Evolutionary conservation across 2,113 vertebrate species (phyloP).

Genomic region (Coregonus clupeaformis): DNA sequence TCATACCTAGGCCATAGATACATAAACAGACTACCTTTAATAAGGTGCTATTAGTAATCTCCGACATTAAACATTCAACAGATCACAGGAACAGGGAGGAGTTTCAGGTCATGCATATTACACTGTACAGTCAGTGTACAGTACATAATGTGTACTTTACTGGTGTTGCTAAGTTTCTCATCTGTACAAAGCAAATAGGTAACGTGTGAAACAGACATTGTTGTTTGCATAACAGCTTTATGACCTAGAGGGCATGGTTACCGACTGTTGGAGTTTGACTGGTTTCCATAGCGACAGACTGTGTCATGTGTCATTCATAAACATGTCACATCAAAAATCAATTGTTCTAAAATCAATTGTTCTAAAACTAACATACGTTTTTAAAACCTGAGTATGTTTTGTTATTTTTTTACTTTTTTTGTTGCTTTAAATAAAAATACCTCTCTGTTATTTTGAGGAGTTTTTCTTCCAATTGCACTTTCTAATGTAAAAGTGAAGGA

Average conservation of each 20-base stretch:
- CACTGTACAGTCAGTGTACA: background rate
- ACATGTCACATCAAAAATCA: background rate
- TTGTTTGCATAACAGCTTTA: background rate
- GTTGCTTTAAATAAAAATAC: background rate
- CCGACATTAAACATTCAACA: background rate
- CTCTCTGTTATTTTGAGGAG: background rate
- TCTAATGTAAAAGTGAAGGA: background rate
- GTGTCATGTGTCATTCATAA: background rate
- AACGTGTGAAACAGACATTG: background rate
- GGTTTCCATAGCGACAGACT: background rate
- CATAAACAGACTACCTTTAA: background rate
- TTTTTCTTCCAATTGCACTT: background rate
- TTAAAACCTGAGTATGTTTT: background rate
- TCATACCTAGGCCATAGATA: background rate
- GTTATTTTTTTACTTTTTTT: background rate
- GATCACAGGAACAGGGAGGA: background rate
- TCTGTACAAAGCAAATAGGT: conserved; percentile 4
- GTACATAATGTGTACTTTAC: background rate
- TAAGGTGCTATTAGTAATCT: background rate
- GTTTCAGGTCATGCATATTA: background rate
- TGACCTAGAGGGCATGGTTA: background rate
- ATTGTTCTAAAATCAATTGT: background rate
- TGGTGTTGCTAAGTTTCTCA: background rate
- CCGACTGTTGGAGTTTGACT: background rate
- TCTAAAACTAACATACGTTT: background rate